These are phyloP conservation scores for Corythoichthys intestinalis DNA, from an alignment of 2,113 vertebrate genomes.

Conservation along the genomic window DNA sequence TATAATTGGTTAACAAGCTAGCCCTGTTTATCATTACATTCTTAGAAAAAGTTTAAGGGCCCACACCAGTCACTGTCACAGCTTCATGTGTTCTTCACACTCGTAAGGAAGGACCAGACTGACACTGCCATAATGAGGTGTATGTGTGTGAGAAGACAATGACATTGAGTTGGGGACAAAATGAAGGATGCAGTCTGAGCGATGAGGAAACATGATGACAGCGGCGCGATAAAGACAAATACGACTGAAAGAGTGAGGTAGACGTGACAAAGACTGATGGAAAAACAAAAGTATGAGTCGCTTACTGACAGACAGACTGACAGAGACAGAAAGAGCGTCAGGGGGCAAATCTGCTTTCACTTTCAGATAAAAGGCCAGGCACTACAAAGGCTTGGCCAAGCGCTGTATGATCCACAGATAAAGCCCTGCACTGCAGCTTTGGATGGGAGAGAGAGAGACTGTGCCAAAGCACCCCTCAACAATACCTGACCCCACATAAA, in stretches of 20 bases:
- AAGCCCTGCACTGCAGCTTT: conserved; percentile 58
- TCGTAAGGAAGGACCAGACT: conserved; percentile 42
- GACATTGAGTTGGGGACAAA: conserved; percentile 15
- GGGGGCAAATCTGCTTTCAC: conserved; percentile 47
- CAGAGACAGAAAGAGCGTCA: conserved; percentile 26
- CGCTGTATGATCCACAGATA: conserved; percentile 63
- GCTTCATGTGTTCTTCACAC: conserved; percentile 36
- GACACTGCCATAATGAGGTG: conserved; percentile 39
- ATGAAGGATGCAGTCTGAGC: conserved; percentile 11
- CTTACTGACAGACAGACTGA: conserved; percentile 54
- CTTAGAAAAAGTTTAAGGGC: conserved; percentile 33
- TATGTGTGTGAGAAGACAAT: conserved; percentile 21
- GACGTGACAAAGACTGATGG: conserved; percentile 37
- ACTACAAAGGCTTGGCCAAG: conserved; percentile 62
- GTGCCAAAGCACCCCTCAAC: conserved; percentile 61
- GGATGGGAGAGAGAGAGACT: conserved; percentile 35
- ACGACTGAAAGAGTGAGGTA: conserved; percentile 15
- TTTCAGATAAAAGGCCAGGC: conserved; percentile 60
- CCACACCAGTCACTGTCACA: conserved; percentile 43
- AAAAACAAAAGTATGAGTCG: conserved; percentile 28
- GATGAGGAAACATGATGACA: conserved; percentile 28
- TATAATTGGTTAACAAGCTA: no score
- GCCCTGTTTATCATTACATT: conserved; percentile 37
- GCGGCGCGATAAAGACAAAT: conserved; percentile 30
- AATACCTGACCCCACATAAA: conserved; percentile 61